Evolutionary conservation across 2,888 invertebrate species (phyloP), one percentile per base, ranked within the genome.

Genomic region (Chaetogeoica ovagalla): DNA sequence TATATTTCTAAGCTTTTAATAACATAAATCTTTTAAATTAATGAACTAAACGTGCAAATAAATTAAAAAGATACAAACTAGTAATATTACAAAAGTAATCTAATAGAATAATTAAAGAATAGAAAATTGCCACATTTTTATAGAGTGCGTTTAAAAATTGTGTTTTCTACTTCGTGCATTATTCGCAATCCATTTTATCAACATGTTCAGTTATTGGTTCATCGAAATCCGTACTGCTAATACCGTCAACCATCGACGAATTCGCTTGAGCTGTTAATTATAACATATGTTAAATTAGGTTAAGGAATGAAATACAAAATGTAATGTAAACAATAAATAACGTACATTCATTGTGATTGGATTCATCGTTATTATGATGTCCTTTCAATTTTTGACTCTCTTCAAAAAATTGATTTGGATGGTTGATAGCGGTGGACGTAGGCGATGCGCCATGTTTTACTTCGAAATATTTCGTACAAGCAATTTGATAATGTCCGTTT

Each of bases 371-470:
- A 30, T 5, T 48, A 43, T 30, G 2, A n/a, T 57, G 9, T 9
- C 63, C 63, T 71, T 71, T 79, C 11, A 91, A 84, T 83, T 89
- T 90, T 84, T 91, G 90, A 85, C 93, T 95, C 85, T 95, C 94
- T 84, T 92, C 91, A 86, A 94, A 97, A 87, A 93, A 98, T 83
- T 93, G 93, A 87, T 97, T 97, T 0, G 98, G 98, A 88, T 98
- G 97, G 85, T 91, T 91, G 60, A 96, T 91, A 4, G 91, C 91
- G 62, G 90, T 88, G 60, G 91, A 91, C 19, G 83, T 73, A 15
- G 82, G 81, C 15, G 71, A 65, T 48, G 7, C 57, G 21, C 62
- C 66, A 72, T 85, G 83, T 39, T 70, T 83, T 21, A 83, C 71
- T 70, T 84, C 83, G 84, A 89, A 89, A 86, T 94, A 95, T 85